Evolutionary conservation across 2,888 invertebrate species (phyloP), one percentile per base, ranked within the genome.

Genomic region (Syrista parreyssii): DNA sequence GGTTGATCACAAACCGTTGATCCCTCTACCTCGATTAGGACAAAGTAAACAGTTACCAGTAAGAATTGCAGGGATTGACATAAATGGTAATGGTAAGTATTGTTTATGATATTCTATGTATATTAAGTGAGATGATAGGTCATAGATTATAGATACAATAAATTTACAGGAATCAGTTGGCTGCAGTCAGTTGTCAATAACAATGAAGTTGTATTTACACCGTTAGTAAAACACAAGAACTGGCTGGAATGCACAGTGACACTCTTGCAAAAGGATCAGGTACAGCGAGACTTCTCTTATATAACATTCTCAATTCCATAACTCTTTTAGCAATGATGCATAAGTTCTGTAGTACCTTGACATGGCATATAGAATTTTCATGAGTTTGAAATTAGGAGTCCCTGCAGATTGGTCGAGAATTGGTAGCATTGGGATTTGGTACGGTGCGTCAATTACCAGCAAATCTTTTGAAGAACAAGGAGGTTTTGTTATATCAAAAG

Each of bases 1-100:
- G 83, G 91, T 94, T 23, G 91, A 94, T 86, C 94, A 94, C 83
- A 92, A 90, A 84, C 93, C 94, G 32, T 92, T 94, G 73, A 89
- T 94, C 80, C 92, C 92, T 79, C 88, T 94, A 82, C 93, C 94
- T 36, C 86, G 93, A 79, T 92, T 93, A 91, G 92, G 92, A 88
- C 92, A 92, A 82, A 88, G 91, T 81, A 93, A 92, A 87, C 92
- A 90, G 81, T 87, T 94, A 79, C 93, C 93, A n/a, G 91, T 93
- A 23, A 93, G 92, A 87, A 90, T 94, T 77, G 92, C 93, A 69
- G 93, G 93, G 69, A 90, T 94, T 12, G 87, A 93, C 71, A 87
- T 93, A 34, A 91, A 90, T 12, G 89, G 91, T 36, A 90, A 93
- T 82, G 94, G 93, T 89, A 81, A 76, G 78, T 82, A 73, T 40